Evolutionary conservation across 2,888 invertebrate species (phyloP).

Genomic region (Unio pictorum): DNA sequence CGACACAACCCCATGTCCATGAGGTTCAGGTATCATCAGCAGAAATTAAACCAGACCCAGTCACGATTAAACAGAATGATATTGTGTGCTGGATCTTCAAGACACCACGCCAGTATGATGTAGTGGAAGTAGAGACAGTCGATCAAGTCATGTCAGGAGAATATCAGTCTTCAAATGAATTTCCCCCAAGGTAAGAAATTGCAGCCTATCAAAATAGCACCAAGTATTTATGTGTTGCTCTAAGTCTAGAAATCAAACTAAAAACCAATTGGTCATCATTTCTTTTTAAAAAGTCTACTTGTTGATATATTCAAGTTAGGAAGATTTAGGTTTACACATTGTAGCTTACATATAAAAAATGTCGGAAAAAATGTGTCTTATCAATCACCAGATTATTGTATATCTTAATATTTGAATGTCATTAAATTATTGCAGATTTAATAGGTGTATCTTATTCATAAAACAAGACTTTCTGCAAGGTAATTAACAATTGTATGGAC

Average conservation of each 20-base stretch:
- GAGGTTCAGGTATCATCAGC: constrained; percentile 3
- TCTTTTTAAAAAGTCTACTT: no score
- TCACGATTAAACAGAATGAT: constrained; percentile 64
- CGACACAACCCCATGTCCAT: constrained; percentile 67
- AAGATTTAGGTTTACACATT: no score
- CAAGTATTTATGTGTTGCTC: no score
- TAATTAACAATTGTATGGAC: not conserved
- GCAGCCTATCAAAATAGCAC: not conserved
- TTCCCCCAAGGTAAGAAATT: constrained; percentile 54
- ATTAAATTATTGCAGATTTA: no score
- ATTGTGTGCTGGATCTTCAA: constrained; percentile 70
- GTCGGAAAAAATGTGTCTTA: no score
- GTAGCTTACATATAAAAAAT: no score
- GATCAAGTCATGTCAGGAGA: constrained; percentile 59
- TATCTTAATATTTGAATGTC: no score
- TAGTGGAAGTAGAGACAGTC: constrained; percentile 55
- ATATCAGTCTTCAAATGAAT: constrained; percentile 28
- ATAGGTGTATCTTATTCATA: not conserved
- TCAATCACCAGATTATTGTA: no score
- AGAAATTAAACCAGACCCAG: constrained; percentile 66
- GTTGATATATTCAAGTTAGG: no score
- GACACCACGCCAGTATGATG: constrained; percentile 55
- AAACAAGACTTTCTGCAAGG: not conserved
- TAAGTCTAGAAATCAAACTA: no score
- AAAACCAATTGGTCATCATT: no score